Conservation (phyloP, 2,113 vertebrate species). For the Mola mola region DNA sequence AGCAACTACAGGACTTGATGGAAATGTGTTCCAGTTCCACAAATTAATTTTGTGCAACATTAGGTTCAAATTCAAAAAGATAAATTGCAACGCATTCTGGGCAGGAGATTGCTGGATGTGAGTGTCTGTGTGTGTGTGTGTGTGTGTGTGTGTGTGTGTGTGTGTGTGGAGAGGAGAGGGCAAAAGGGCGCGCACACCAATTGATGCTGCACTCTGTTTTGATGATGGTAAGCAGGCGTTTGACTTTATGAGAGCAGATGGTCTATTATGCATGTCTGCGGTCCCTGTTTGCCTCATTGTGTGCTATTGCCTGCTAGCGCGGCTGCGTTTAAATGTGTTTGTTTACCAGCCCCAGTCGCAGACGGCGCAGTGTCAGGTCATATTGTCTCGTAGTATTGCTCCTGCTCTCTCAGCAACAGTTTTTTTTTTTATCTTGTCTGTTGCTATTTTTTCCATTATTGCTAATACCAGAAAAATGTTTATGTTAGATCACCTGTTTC, state of each 20-base stretch:
- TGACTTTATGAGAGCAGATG: conserved; percentile 70
- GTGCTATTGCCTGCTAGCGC: conserved; percentile 48
- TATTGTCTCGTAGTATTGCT: conserved; percentile 48
- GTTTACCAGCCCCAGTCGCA: conserved; percentile 55
- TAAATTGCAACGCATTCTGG: no score
- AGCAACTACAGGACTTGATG: conserved; percentile 19
- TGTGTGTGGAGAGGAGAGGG: conserved; percentile 24
- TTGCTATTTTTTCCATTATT: conserved; percentile 22
- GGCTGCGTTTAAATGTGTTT: conserved; percentile 67
- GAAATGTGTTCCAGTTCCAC: neutral
- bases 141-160: neutral
- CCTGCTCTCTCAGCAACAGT: conserved; percentile 57
- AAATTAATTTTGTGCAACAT: conserved; percentile 9
- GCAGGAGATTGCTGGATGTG: no score
- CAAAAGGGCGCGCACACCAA: conserved; percentile 24
- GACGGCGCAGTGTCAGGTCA: conserved; percentile 53
- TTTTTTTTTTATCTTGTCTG: conserved; percentile 31
- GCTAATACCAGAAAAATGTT: conserved; percentile 11
- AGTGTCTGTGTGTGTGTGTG: neutral
- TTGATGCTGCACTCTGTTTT: conserved; percentile 59
- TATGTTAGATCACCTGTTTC: neutral
- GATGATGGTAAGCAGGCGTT: conserved; percentile 66
- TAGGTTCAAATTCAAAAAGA: no score
- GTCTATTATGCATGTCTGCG: conserved; percentile 67
- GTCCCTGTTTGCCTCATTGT: conserved; percentile 48